Evolutionary conservation across 1,140 invertebrate species (phyloP), one percentile per base, ranked within the genome.

Genomic region (Amyelois transitella): DNA sequence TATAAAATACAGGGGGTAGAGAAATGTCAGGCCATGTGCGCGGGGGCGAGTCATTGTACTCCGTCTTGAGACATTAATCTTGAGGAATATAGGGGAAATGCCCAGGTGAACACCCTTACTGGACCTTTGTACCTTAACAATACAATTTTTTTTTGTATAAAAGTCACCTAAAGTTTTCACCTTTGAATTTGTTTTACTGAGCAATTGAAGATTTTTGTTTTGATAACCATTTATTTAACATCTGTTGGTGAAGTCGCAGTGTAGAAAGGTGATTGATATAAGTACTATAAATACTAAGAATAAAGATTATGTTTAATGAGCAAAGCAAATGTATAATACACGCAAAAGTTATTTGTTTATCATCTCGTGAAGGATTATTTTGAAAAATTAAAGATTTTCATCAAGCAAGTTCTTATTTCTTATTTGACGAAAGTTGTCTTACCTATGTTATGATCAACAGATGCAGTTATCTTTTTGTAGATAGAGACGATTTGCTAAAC

Each of bases 21-120:
- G 69, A 86, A 86, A 86, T 86, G 79, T 79, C 82, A 84, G 72
- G 68, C 75, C 77, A 81, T 83, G 75, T 81, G 82, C 72, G 79
- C 72, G 73, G 78, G 82, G 55, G 68, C 54, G 60, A 80, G 69
- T 77, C 69, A 74, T 81, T 82, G 81, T 83, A 70, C 69, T 57
- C 24, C 32, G 64, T 64, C 68, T 65, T 62, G 58, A 83, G 82
- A 82, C 82, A 86, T 86, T 86, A 84, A 84, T 84, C 82, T 86
- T 83, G 63, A 43, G 53, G 25, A 28, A 55, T 51, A 56, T 51
- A 56, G 73, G 81, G 77, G 59, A 70, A 75, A 61, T 73, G 66
- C 60, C 80, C 79, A 82, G 82, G 82, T 82, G 82, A 84, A 81
- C 68, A 75, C 74, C 72, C 71, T 75, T 61, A 64, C 10, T 10